phyloP scores from a whole-genome alignment of 2,888 invertebrate genomes.

The Acronicta leporina region DNA sequence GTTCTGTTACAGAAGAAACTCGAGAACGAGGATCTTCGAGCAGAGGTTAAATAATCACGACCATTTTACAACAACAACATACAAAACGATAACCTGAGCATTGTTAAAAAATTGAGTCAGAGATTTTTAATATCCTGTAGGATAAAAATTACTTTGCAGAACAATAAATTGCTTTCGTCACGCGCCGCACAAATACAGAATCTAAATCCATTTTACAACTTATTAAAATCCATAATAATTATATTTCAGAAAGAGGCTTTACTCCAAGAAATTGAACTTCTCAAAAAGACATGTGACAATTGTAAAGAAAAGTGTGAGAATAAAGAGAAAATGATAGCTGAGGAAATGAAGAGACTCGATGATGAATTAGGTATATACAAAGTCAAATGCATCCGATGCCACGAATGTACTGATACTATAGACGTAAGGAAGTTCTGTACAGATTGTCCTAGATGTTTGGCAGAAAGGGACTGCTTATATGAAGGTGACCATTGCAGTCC shows the following conservation, averaged over 20 bases:
- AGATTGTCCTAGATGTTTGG: conserved; percentile 78
- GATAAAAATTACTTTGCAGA: neutral
- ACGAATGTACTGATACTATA: conserved; percentile 71
- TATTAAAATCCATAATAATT: no score
- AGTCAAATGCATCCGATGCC: conserved; percentile 71
- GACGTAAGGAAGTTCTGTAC: conserved; percentile 73
- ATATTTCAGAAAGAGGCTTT: conserved; percentile 74
- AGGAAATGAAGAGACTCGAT: conserved; percentile 69
- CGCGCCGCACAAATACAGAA: no score
- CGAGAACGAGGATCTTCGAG: conserved; percentile 75
- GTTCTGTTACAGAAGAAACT: conserved; percentile 75
- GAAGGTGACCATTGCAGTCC: conserved; percentile 65
- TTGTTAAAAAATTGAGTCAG: no score
- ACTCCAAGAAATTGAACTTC: conserved; percentile 69
- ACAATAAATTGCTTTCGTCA: no score
- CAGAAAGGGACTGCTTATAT: conserved; percentile 68
- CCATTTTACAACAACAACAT: no score
- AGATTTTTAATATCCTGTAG: no score
- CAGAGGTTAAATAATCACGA: conserved; percentile 71
- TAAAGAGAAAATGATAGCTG: conserved; percentile 65
- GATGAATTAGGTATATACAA: conserved; percentile 64
- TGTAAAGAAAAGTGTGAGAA: conserved; percentile 74
- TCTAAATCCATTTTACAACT: no score
- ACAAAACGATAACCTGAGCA: no score
- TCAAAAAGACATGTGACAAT: conserved; percentile 65